A percentile compares a stretch with the other conserved stretches of the same genome.
These are phyloP conservation scores for Apotomis turbidana DNA, from an alignment of 2,888 invertebrate species.

Conservation along the genomic window DNA sequence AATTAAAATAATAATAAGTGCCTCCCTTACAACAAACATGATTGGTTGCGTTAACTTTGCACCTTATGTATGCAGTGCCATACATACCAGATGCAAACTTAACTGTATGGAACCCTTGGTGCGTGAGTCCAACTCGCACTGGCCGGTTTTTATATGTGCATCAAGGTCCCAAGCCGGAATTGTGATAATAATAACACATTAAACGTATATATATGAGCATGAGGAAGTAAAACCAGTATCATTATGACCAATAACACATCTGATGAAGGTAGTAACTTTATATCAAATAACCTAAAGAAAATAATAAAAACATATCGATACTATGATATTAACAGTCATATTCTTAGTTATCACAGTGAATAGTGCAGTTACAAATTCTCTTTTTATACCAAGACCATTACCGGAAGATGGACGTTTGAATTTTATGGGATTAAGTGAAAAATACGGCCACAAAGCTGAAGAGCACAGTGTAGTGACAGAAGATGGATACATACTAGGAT, in stretches of 20 bases:
- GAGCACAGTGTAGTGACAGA: conserved; percentile 49
- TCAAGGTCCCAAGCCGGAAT: conserved; percentile 6
- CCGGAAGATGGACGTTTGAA: conserved; percentile 44
- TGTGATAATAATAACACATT: background rate
- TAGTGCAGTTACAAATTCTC: conserved; percentile 12
- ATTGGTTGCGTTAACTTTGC: too few relatives aligned
- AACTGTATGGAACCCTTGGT: too few relatives aligned
- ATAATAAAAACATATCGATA: background rate
- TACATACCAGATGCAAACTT: too few relatives aligned
- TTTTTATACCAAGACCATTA: conserved; percentile 19
- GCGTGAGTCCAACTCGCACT: background rate
- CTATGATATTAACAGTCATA: background rate
- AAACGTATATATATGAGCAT: conserved; percentile 20
- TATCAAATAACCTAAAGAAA: background rate
- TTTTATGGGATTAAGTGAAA: conserved; percentile 51
- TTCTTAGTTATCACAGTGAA: conserved; percentile 15
- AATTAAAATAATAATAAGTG: too few relatives aligned
- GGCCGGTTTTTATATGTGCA: background rate
- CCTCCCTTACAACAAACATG: too few relatives aligned
- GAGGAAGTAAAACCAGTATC: conserved; percentile 23
- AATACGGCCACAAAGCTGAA: conserved; percentile 49
- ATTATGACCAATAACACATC: conserved; percentile 10
- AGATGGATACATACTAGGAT: conserved; percentile 56
- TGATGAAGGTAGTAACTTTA: conserved; percentile 5
- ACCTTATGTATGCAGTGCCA: too few relatives aligned